Conservation (phyloP, 2,888 invertebrate species). For the Amiota mariae region DNA sequence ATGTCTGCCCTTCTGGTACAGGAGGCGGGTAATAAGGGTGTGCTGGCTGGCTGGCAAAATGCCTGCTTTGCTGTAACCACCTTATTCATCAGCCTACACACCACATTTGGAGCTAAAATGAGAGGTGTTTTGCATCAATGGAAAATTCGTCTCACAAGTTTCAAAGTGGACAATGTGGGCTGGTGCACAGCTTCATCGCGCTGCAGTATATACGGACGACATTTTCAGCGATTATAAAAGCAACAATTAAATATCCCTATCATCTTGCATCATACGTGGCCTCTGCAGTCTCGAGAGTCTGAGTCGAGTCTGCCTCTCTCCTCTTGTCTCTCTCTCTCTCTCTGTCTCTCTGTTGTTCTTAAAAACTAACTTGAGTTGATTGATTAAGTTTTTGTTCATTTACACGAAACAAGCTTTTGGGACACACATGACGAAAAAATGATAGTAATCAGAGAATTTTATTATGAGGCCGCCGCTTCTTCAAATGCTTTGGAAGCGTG, state of each 20-base stretch:
- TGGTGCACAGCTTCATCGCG: constrained; percentile 26
- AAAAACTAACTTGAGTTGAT: constrained; percentile 11
- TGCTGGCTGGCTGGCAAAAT: constrained; percentile 10
- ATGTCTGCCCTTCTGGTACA: background rate
- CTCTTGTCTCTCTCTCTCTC: background rate
- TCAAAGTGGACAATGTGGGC: constrained; percentile 24
- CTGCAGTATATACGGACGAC: constrained; percentile 47
- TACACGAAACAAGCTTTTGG: background rate
- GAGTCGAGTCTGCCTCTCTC: background rate
- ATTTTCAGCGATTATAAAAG: constrained; percentile 42
- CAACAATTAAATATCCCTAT: constrained; percentile 68
- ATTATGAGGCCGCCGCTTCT: background rate
- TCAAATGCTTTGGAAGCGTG: background rate
- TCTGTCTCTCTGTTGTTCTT: background rate
- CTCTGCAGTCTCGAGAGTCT: constrained; percentile 63
- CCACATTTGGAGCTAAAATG: constrained; percentile 18
- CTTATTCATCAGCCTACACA: too few species aligned
- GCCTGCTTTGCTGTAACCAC: constrained; percentile 23
- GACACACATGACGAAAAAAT: constrained; percentile 17
- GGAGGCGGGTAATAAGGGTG: background rate
- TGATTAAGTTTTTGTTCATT: constrained; percentile 27
- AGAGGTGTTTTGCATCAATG: constrained; percentile 42
- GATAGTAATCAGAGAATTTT: too few species aligned
- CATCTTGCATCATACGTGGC: constrained; percentile 73
- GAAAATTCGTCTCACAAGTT: constrained; percentile 27